Evolutionary conservation across 2,113 vertebrate genomes (phyloP), one percentile per base, ranked within the genome.

Genomic region (Cinclus cinclus): DNA sequence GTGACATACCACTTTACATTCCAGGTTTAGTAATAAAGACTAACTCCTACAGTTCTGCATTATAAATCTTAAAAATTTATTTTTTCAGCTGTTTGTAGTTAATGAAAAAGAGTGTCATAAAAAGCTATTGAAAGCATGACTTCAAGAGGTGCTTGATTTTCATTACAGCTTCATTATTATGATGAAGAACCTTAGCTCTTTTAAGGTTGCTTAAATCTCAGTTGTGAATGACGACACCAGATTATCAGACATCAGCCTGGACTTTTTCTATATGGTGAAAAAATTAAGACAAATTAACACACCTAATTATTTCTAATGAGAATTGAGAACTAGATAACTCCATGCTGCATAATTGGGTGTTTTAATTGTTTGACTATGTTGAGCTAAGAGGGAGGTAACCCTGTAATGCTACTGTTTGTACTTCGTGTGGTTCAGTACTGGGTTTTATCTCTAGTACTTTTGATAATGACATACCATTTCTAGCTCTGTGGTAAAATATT

Each of bases 1-100:
- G n/a, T 1, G 6, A 3, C 0, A 0, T 23, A n/a, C 19, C 1
- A n/a, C 56, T 84, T n/a, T 41, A 59, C 3, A 2, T 30, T 8
- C 9, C 31, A 52, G 4, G 4, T 59, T 94, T 82, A 46, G 18
- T 53, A 83, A n/a, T 33, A 58, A 62, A 77, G 24, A 27, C 8
- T 46, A 58, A 63, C 31, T 81, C 63, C 13, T 77, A 47, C 13
- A 65, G 8, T 44, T 76, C 28, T 60, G 20, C 21, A 39, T 13
- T 14, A n/a, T 50, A 89, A 77, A 69, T 80, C 19, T 63, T 73
- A 24, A 76, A 39, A 75, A 33, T 1, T 13, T 13, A 52, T 5
- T n/a, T 78, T 87, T 88, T 74, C 11, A 42, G 3, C 22, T 62
- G 22, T 70, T 84, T 78, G 3, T 25, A 53, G 50, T 63, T 70